Base-by-base conservation (phyloP, 2,888 invertebrate species). In the Synanthedon vespiformis region DNA sequence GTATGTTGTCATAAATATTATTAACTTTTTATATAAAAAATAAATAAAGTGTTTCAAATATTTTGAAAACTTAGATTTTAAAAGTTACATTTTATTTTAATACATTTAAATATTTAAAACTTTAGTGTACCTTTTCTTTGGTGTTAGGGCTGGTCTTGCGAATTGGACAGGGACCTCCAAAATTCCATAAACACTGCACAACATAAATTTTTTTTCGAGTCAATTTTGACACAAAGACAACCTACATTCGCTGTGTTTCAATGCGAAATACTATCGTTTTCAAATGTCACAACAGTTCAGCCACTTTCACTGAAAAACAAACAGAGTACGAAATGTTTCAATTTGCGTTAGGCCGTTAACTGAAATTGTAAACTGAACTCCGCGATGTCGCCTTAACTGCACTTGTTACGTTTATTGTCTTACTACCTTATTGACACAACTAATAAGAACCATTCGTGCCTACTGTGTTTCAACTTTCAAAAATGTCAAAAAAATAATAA, bases 151-250 rank as follows among this genome's bases (percentile, higher is more conserved):
- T 61, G 60, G 61, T 59, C 1, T 10, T 12, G 16, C 16, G 18
- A 61, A 58, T 54, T 63, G 57, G 62, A 58, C 61, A 59, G 58
- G 56, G 55, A 60, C 59, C 61, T 67, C 70, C 66, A 62, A 72
- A 77, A 80, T 79, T 75, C 80, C 82, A 84, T 81, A 77, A 63
- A 59, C 84, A 85, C 85, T 77, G 73, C 82, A 83, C 81, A 72
- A 62, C 57, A 59, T 64, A 63, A 51, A 57, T 61, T 57, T 62
- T 61, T 54, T 53, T 65, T 67, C 64, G 61, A 67, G 74, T 74
- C 71, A 48, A 62, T 72, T 71, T 70, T 10, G 34, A 34, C 76
- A 76, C 74, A 72, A 48, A 48, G 22, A 16, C 48, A 16, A 48
- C 48, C 22, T 22, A 16, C 48, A 48, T 48, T 18, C 70, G 72